Evolutionary conservation across 2,888 invertebrate genomes (phyloP), one percentile per base, ranked within the genome.

Genomic region (Cephus nigrinus): DNA sequence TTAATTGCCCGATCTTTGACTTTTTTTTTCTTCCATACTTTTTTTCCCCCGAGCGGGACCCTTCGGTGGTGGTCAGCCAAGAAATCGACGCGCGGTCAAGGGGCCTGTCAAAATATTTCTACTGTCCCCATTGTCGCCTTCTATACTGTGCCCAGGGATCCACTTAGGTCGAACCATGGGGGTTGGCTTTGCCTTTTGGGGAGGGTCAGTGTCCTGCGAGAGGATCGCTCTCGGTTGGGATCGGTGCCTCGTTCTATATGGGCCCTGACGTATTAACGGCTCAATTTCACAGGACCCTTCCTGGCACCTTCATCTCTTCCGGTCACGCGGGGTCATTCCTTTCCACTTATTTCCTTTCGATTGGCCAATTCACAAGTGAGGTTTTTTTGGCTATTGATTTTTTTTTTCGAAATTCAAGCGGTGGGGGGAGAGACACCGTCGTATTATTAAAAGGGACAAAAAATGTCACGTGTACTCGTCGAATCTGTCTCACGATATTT

Each of bases 61-160:
- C 55, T 55, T 55, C 23, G 23, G 15, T 55, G 23, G 55, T 69
- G 76, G 73, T 80, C 77, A 33, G 74, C 36, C 76, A 74, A 73
- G 74, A 78, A 76, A 80, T 80, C 81, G 80, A 82, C 33, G 80
- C 81, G 69, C 78, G 78, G 78, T 78, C 78, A 78, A 71, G 34
- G 55, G 55, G 86, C 83, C 87, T 89, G 88, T 89, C 89, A 89
- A 88, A 89, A 89, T 85, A 88, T 88, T 87, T 84, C 83, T 81
- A 79, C 76, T 73, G 76, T 78, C 78, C 79, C 79, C 74, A 83
- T 85, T 83, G 71, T 33, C 71, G 31, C 71, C 33, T 71, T 71
- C 71, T 31, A n/a, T 82, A 23, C 55, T 23, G 2, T 82, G 81
- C 83, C 83, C 82, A 81, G 80, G 80, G 76, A 77, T 79, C 78